phyloP scores from a whole-genome alignment of 2,888 invertebrate species.

The Heteropelma amictum region DNA sequence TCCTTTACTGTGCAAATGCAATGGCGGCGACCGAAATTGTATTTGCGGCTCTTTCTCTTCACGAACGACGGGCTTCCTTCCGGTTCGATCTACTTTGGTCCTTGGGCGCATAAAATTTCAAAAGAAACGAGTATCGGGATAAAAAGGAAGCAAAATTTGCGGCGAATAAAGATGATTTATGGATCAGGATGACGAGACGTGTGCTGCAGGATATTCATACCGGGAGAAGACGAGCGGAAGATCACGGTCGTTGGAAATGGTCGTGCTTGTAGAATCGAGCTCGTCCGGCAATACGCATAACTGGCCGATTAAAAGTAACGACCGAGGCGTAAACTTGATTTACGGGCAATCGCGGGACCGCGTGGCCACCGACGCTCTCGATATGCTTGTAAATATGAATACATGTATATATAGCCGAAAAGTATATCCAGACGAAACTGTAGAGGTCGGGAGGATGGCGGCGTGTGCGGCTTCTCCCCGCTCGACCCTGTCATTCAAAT shows the following conservation, averaged over 20 bases:
- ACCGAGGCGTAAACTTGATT: slow-evolving; percentile 73
- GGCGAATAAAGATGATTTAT: slow-evolving; percentile 11
- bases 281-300: slow-evolving; percentile 65
- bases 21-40: slow-evolving; percentile 73
- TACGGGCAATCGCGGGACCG: slow-evolving; percentile 70
- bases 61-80: slow-evolving; percentile 59
- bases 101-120: too few relatives aligned
- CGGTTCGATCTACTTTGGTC: slow-evolving; percentile 60
- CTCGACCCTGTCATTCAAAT: slow-evolving; percentile 77
- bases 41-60: slow-evolving; percentile 69
- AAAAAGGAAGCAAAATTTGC: too few relatives aligned
- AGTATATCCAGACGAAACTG: slow-evolving; percentile 41
- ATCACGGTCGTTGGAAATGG: slow-evolving; percentile 58
- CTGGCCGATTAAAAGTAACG: slow-evolving; percentile 76
- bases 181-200: not conserved
- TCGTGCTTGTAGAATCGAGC: slow-evolving; percentile 58
- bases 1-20: slow-evolving; percentile 67
- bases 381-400: too few relatives aligned
- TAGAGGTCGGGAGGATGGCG: slow-evolving; percentile 33
- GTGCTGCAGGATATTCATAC: slow-evolving; percentile 20
- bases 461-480: slow-evolving; percentile 51
- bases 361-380: slow-evolving; percentile 56
- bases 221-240: slow-evolving; percentile 57
- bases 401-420: slow-evolving; percentile 50
- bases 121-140: too few relatives aligned